Evolutionary conservation across 1,140 invertebrate genomes (phyloP), one percentile per base, ranked within the genome.

Genomic region (Ceratitis capitata): DNA sequence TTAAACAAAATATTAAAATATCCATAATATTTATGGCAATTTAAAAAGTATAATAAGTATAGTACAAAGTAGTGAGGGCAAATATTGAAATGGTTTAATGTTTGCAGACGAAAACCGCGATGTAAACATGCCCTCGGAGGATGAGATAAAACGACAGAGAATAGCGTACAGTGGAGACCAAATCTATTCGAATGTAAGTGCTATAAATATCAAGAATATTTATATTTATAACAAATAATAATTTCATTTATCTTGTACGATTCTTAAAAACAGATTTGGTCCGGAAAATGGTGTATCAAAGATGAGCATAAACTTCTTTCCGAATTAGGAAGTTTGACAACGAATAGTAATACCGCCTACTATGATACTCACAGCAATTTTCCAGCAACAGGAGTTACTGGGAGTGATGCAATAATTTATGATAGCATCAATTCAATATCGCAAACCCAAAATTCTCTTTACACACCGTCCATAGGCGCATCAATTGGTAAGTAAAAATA

Each of bases 141-240:
- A 97, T 85, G 96, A 98, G 87, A 93, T 96, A 12, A 97, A 97
- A 91, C 94, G 96, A 92, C 96, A 97, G 89, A 94, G 97, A 90
- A 95, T 94, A 88, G 96, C 96, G 86, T 98, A 97, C 91, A 97
- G 96, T 88, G 96, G 96, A n/a, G 97, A 98, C 92, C 96, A 97
- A 89, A 93, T 97, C 84, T 97, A 97, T 91, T 95, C 96, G 10
- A 97, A 97, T 91, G 96, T 97, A 94, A 96, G 96, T 95, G 86
- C 85, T 16, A 83, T 32, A 32, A 16, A 83, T 16, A 6, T 12
- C 16, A 19, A 19, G n/a, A n/a, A n/a, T n/a, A n/a, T 2, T 14
- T 53, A 32, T 49, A 32, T 26, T 53, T 83, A 83, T 83, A 23
- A 19, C 23, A 3, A 51, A 7, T 39, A 53, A 83, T 23, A 53